These are phyloP conservation scores for Brachypteracias leptosomus DNA, from an alignment of 2,113 vertebrate genomes.

Conservation along the genomic window DNA sequence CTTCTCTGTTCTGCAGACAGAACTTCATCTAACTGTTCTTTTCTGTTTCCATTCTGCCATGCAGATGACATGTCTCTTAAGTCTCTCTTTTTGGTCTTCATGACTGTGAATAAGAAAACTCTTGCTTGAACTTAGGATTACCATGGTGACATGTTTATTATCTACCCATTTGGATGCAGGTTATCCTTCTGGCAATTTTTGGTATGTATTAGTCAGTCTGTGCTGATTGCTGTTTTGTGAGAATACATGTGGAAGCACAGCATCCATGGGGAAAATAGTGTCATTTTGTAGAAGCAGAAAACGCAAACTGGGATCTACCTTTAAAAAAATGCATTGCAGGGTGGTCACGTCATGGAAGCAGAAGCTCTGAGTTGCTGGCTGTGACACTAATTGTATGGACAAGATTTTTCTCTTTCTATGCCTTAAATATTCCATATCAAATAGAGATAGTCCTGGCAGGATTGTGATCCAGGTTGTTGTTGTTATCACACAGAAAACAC, in stretches of 20 bases:
- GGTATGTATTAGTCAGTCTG: not conserved
- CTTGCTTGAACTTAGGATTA: conserved; percentile 20
- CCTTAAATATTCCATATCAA: not conserved
- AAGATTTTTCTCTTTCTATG: not conserved
- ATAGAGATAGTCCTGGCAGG: not conserved
- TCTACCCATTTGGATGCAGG: conserved; percentile 11
- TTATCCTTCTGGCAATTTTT: conserved; percentile 17
- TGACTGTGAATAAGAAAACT: conserved; percentile 16
- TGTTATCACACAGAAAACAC: not conserved
- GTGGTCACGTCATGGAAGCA: not conserved
- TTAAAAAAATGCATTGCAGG: not conserved
- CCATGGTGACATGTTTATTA: not conserved
- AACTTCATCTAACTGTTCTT: conserved; percentile 30
- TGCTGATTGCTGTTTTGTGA: not conserved
- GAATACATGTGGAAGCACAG: not conserved
- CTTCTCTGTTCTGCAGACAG: not conserved
- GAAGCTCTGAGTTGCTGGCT: not conserved
- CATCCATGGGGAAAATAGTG: not conserved
- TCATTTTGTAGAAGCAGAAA: not conserved
- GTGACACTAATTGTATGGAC: not conserved
- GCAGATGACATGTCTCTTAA: not conserved
- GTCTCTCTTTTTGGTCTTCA: not conserved
- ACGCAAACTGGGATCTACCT: not conserved
- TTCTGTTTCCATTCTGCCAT: conserved; percentile 8
- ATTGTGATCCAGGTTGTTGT: not conserved